These are phyloP conservation scores for Dipus sagitta DNA, from an alignment of 2,797 vertebrate species.

Conservation along the genomic window DNA sequence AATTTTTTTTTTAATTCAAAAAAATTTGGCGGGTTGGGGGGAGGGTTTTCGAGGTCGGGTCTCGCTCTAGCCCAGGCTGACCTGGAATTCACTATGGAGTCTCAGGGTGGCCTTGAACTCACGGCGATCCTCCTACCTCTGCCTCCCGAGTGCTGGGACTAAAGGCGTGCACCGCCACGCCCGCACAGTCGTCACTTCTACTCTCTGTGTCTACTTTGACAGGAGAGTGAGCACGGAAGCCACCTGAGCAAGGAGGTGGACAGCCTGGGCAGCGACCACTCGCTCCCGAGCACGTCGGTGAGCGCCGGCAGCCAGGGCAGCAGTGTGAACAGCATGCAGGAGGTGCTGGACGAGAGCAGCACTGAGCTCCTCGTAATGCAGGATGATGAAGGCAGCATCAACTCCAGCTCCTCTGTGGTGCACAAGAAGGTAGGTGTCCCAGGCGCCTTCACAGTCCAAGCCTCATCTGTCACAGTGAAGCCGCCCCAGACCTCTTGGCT, in stretches of 20 bases:
- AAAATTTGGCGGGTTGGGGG: no score
- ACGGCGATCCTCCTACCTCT: no score
- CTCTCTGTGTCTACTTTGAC: slow-evolving; percentile 81
- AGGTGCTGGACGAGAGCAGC: slow-evolving; percentile 96
- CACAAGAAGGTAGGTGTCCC: slow-evolving; percentile 93
- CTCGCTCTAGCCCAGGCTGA: no score
- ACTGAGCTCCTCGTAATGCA: slow-evolving; percentile 93
- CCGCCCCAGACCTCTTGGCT: not conserved
- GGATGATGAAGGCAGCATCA: slow-evolving; percentile 93
- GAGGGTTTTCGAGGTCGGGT: no score
- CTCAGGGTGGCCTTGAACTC: no score
- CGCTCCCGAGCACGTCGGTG: slow-evolving; percentile 97
- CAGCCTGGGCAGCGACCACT: slow-evolving; percentile 99
- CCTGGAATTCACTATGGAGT: no score
- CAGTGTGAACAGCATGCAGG: slow-evolving; percentile 99
- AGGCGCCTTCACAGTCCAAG: slow-evolving; percentile 29
- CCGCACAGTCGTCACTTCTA: not conserved
- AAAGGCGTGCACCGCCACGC: no score
- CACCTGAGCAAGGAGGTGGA: slow-evolving; percentile 94
- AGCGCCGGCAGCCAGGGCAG: slow-evolving; percentile 99
- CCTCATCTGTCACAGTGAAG: not conserved
- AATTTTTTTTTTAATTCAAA: slow-evolving; percentile 54
- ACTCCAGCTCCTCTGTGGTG: slow-evolving; percentile 91
- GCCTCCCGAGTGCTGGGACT: no score
- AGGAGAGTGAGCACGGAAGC: slow-evolving; percentile 96